phyloP scores from a whole-genome alignment of 2,797 vertebrate species.

The Hapalemur alaotrensis region DNA sequence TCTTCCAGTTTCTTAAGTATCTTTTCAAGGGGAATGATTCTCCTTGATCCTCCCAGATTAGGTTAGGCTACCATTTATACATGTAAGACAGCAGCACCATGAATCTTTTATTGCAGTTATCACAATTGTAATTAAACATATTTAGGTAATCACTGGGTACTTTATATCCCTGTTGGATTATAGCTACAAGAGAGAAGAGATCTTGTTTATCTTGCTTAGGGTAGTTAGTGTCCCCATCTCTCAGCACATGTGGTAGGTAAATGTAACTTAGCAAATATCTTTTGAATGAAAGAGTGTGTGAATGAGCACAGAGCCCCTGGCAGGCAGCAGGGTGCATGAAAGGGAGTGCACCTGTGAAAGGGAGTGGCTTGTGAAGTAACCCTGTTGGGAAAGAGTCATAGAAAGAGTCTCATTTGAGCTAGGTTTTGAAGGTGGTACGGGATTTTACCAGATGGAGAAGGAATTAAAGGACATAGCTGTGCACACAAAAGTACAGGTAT shows the following conservation, averaged over 20 bases:
- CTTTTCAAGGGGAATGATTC: slow-evolving; percentile 2
- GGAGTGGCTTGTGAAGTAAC: neutral
- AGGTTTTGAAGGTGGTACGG: neutral
- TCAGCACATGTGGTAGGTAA: neutral
- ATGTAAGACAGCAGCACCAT: neutral
- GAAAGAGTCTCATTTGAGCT: neutral
- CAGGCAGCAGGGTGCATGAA: neutral
- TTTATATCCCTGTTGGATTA: slow-evolving; percentile 9
- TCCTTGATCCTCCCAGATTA: neutral
- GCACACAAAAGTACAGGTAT: neutral
- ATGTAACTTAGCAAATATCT: neutral
- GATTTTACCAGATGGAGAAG: slow-evolving; percentile 3
- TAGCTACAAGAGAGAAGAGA: neutral
- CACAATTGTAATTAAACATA: slow-evolving; percentile 19
- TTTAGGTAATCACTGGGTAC: slow-evolving; percentile 21
- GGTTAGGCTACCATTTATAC: neutral
- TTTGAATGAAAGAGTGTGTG: neutral
- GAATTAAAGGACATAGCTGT: neutral
- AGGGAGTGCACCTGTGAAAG: neutral
- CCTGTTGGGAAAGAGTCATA: neutral
- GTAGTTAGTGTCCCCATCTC: neutral
- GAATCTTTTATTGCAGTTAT: slow-evolving; percentile 41
- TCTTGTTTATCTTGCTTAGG: slow-evolving; percentile 16
- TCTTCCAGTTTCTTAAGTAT: slow-evolving; percentile 30
- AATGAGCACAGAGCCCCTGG: neutral